phyloP scores from a whole-genome alignment of 2,113 vertebrate species.

The Mugil cephalus region DNA sequence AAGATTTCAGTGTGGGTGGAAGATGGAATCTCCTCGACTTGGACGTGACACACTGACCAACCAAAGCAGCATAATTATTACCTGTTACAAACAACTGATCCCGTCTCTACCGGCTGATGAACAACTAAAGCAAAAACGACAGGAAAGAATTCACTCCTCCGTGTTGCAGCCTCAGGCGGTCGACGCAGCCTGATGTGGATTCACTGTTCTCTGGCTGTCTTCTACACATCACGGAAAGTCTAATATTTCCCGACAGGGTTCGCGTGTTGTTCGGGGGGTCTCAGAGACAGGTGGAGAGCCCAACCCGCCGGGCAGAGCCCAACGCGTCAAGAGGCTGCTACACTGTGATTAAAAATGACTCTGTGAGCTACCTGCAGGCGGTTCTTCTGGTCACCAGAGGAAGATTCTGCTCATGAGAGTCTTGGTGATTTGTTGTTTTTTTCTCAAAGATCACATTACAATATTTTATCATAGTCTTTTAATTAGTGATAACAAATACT shows the following conservation, averaged over 20 bases:
- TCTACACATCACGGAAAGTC: constrained; percentile 49
- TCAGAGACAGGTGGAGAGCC: constrained; percentile 57
- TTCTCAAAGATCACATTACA: background rate
- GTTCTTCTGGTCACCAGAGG: background rate
- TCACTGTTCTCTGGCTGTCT: constrained; percentile 42
- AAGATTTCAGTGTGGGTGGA: no score
- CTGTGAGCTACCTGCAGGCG: constrained; percentile 10
- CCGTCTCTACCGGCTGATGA: background rate
- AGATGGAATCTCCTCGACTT: no score
- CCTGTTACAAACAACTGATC: background rate
- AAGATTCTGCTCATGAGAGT: background rate
- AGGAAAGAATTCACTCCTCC: constrained; percentile 2
- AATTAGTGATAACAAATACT: background rate
- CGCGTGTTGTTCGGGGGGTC: constrained; percentile 43
- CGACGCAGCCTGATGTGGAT: constrained; percentile 20
- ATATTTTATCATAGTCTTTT: background rate
- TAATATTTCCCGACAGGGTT: constrained; percentile 54
- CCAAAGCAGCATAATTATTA: no score
- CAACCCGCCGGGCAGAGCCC: constrained; percentile 44
- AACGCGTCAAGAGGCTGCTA: constrained; percentile 30
- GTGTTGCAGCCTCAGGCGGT: constrained; percentile 55
- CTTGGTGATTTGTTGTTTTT: background rate
- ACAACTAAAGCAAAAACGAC: background rate
- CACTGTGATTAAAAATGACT: constrained; percentile 59
- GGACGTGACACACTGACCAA: no score